Evolutionary conservation across 2,797 vertebrate species (phyloP).

Genomic region (Furcifer pardalis): DNA sequence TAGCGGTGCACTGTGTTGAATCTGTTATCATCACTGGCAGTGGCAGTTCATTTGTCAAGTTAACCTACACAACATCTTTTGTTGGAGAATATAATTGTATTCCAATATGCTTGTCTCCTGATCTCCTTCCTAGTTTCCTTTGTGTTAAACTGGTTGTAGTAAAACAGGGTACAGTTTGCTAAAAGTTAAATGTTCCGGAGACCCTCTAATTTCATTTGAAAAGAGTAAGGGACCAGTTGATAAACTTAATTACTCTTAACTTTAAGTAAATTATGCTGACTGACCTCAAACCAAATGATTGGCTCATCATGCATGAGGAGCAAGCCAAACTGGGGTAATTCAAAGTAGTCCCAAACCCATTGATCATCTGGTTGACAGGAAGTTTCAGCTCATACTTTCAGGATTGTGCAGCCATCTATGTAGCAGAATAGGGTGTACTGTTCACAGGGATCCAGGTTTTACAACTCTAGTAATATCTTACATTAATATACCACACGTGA

Average conservation of each 20-base stretch:
- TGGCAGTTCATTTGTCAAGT: constrained; percentile 49
- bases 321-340: neutral
- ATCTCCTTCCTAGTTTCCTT: neutral
- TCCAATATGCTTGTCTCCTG: neutral
- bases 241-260: neutral
- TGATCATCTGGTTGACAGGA: neutral
- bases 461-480: neutral
- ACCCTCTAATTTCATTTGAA: neutral
- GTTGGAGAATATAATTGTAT: neutral
- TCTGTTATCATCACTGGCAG: constrained; percentile 39
- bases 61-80: constrained; percentile 37
- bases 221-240: neutral
- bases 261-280: no score
- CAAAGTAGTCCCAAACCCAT: neutral
- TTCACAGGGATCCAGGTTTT: neutral
- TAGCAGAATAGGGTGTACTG: neutral
- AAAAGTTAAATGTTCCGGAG: neutral
- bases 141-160: neutral
- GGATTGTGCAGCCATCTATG: neutral
- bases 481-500: neutral
- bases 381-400: neutral
- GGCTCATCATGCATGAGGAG: neutral
- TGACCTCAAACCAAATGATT: neutral
- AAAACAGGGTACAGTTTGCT: neutral
- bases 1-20: constrained; percentile 38